Percentiles rank a stretch among this genome's conserved stretches.
Conservation (phyloP, 1,140 invertebrate species). For the Drosophila pseudoananassae region DNA sequence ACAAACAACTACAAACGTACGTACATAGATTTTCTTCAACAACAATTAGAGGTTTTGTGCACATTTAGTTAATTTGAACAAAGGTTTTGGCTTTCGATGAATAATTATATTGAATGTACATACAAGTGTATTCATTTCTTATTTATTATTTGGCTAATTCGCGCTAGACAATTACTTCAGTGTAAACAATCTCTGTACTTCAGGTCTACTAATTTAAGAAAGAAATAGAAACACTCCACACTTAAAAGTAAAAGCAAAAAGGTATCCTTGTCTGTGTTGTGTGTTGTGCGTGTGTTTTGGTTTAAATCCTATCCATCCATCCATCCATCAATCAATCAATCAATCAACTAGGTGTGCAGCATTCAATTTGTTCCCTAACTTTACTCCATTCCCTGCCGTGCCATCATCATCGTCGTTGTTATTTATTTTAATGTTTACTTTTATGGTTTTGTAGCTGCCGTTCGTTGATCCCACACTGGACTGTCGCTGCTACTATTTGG, state of each 20-base stretch:
- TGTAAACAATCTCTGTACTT: conserved; percentile 28
- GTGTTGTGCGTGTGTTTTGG: conserved; percentile 30
- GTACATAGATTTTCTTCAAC: conserved; percentile 43
- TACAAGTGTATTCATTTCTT: conserved; percentile 13
- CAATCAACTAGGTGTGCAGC: conserved; percentile 17
- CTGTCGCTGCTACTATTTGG: conserved; percentile 70
- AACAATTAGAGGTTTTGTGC: conserved; percentile 63
- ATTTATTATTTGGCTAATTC: conserved; percentile 45
- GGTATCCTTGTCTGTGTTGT: conserved; percentile 15
- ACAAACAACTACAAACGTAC: conserved; percentile 52
- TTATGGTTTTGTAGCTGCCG: conserved; percentile 6
- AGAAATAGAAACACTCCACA: conserved; percentile 6
- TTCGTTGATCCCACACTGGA: conserved; percentile 16
- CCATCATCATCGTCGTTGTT: conserved; percentile 18
- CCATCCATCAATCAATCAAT: neutral
- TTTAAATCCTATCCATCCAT: conserved; percentile 11
- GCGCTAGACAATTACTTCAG: conserved; percentile 18
- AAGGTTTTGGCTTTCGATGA: conserved; percentile 18
- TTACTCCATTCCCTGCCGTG: conserved; percentile 28
- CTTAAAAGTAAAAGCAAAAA: conserved; percentile 32
- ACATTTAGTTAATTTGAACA: conserved; percentile 50
- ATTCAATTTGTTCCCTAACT: conserved; percentile 23
- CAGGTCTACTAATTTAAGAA: conserved; percentile 16
- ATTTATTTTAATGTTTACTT: neutral
- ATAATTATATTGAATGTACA: conserved; percentile 12